Conservation (phyloP, 2,888 invertebrate genomes). For the Drosophila austrosaltans region DNA sequence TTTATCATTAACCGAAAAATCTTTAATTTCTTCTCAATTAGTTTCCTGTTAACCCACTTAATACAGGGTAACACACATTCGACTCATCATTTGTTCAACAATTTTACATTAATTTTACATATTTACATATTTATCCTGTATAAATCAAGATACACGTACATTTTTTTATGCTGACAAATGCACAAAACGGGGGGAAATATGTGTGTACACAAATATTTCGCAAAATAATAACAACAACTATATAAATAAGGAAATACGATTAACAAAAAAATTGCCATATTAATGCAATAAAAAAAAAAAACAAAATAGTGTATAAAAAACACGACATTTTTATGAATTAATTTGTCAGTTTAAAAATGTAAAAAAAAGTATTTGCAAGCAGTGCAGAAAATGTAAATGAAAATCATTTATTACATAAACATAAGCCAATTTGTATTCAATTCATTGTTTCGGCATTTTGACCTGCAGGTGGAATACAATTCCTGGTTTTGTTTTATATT, state of each 20-base stretch:
- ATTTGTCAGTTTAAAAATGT: slow-evolving; percentile 12
- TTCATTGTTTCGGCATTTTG: slow-evolving; percentile 18
- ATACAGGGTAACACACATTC: background rate
- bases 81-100: background rate
- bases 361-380: background rate
- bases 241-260: slow-evolving; percentile 35
- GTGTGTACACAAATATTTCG: slow-evolving; percentile 39
- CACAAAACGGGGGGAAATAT: slow-evolving; percentile 27
- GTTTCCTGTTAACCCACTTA: no score
- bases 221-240: slow-evolving; percentile 29
- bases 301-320: background rate
- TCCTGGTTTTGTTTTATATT: slow-evolving; percentile 11
- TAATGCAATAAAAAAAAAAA: slow-evolving; percentile 12
- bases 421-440: slow-evolving; percentile 36
- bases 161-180: slow-evolving; percentile 48
- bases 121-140: slow-evolving; percentile 24
- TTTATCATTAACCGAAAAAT: no score
- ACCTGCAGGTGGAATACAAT: slow-evolving; percentile 1
- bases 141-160: slow-evolving; percentile 46
- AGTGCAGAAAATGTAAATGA: slow-evolving; percentile 1
- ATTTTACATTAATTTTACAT: background rate
- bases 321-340: slow-evolving; percentile 31
- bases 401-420: slow-evolving; percentile 13
- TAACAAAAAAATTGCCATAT: background rate
- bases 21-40: no score